A percentile compares a stretch with the other conserved stretches of the same genome.
Evolutionary conservation across 2,113 vertebrate species (phyloP).

Genomic region (Stictonetta naevosa): DNA sequence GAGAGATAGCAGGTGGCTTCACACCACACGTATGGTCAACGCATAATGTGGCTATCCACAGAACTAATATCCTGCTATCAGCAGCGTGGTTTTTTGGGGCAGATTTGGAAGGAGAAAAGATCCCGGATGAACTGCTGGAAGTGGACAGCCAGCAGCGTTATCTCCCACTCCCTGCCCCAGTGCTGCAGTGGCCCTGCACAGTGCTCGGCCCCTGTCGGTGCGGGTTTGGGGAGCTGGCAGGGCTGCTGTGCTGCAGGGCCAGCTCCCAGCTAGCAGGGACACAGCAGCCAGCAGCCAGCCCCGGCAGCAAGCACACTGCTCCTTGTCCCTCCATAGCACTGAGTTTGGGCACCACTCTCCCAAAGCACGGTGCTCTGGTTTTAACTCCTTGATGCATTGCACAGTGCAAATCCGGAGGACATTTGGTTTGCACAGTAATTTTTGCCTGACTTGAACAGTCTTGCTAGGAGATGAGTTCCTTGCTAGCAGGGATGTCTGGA

Average conservation of each 20-base stretch:
- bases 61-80: conserved; percentile 4
- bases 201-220: neutral
- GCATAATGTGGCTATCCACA: neutral
- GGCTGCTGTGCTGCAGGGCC: neutral
- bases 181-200: rapidly evolving
- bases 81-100: neutral
- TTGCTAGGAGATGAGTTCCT: conserved; percentile 12
- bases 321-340: rapidly evolving
- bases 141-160: neutral
- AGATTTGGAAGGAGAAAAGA: neutral
- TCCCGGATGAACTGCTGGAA: neutral
- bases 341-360: neutral
- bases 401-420: neutral
- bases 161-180: neutral
- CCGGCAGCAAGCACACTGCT: neutral
- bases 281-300: neutral
- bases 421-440: neutral
- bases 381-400: neutral
- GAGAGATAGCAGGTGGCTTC: conserved; percentile 32
- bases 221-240: neutral
- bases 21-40: conserved; percentile 14
- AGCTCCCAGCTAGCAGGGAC: neutral
- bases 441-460: neutral
- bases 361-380: neutral
- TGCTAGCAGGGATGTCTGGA: neutral